Percentiles rank a stretch among this genome's conserved stretches.
Evolutionary conservation across 1,140 invertebrate genomes (phyloP).

Genomic region (Paramacrobiotus metropolitanus): DNA sequence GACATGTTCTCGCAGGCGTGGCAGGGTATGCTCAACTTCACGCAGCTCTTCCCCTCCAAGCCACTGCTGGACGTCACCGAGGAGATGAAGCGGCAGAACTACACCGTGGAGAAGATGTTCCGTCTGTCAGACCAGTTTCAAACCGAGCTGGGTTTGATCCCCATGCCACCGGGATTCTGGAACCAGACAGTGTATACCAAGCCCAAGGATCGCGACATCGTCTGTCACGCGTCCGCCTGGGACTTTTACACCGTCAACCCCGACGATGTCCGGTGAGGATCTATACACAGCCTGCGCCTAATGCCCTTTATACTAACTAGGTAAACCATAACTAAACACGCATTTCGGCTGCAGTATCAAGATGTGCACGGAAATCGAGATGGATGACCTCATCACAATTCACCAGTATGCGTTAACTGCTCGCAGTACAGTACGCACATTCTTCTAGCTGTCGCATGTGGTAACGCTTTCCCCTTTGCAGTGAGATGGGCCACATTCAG

Average conservation of each 20-base stretch:
- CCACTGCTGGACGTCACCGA: not conserved
- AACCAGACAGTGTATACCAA: not conserved
- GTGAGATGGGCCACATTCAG: slow-evolving; percentile 59
- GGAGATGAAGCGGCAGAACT: not conserved
- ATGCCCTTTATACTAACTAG: slow-evolving; percentile 13
- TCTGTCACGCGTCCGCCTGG: slow-evolving; percentile 14
- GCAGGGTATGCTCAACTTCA: slow-evolving; percentile 14
- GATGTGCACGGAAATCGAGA: slow-evolving; percentile 14
- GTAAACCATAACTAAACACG: no score
- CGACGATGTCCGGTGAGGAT: slow-evolving; percentile 15
- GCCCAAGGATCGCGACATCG: slow-evolving; percentile 10
- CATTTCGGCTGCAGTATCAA: slow-evolving; percentile 17
- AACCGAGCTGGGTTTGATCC: not conserved
- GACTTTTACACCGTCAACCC: slow-evolving; percentile 12
- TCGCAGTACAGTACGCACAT: not conserved
- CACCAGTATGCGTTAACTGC: slow-evolving; percentile 35
- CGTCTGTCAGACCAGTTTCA: slow-evolving; percentile 11
- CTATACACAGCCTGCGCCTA: no score
- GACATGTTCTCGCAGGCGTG: slow-evolving; percentile 15
- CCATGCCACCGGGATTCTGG: not conserved
- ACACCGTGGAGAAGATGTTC: slow-evolving; percentile 15
- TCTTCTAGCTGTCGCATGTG: not conserved
- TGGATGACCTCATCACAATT: slow-evolving; percentile 44
- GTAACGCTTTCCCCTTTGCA: not conserved
- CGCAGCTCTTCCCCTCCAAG: slow-evolving; percentile 16